A percentile compares a stretch with the other conserved stretches of the same genome.
phyloP scores from a whole-genome alignment of 2,797 vertebrate species.

The Rhabdophis nuchalis region DNA sequence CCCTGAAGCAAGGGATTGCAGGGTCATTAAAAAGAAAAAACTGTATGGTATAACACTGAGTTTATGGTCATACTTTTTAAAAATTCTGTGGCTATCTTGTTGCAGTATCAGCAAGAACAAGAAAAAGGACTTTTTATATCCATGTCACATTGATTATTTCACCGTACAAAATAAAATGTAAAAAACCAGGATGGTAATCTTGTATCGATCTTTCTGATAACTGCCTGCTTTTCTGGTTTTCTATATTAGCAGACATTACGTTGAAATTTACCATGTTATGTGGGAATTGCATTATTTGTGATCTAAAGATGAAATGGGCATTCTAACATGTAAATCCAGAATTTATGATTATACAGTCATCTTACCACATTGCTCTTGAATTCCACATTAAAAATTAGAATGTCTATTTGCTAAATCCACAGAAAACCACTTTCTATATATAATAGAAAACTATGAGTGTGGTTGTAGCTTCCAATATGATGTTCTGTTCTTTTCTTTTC shows the following conservation, averaged over 20 bases:
- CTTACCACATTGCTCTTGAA: not conserved
- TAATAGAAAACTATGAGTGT: not conserved
- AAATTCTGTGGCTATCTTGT: not conserved
- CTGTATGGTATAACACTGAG: not conserved
- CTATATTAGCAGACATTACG: not conserved
- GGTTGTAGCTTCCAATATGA: not conserved
- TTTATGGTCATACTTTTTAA: not conserved
- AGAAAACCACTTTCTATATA: not conserved
- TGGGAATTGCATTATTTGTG: not conserved
- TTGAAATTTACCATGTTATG: not conserved
- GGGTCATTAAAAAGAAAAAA: not conserved
- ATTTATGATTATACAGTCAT: not conserved
- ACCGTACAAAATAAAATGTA: not conserved
- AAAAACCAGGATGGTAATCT: not conserved
- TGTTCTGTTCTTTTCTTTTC: not conserved
- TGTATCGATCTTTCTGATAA: not conserved
- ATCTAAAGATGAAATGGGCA: not conserved
- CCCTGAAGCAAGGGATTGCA: not conserved
- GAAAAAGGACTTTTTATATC: not conserved
- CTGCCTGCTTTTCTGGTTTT: not conserved
- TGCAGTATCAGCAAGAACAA: not conserved
- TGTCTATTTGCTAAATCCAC: not conserved
- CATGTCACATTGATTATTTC: not conserved
- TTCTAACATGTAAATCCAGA: not conserved
- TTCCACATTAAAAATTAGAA: constrained; percentile 12